phyloP scores from a whole-genome alignment of 2,113 vertebrate species.

The western clawed frog (Xenopus tropicalis) region UCB_Xtro_10.0 CM004448.2:135439501-135440000 shows the following conservation, averaged over 20 bases:
- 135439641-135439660: conserved; percentile 9
- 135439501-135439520: background rate
- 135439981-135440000: too few relatives aligned
- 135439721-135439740: background rate
- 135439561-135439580: background rate
- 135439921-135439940: too few relatives aligned
- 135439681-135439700: conserved; percentile 12
- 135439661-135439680: conserved; percentile 6
- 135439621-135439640: background rate
- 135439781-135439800: too few relatives aligned
- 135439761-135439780: background rate
- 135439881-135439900: too few relatives aligned
- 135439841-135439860: too few relatives aligned
- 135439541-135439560: background rate
- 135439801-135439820: too few relatives aligned
- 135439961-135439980: too few relatives aligned
- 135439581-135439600: background rate
- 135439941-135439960: too few relatives aligned
- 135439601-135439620: background rate
- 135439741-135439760: background rate
- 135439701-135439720: conserved; percentile 12
- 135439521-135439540: background rate
- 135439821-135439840: too few relatives aligned
- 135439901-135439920: too few relatives aligned
- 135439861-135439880: too few relatives aligned